These are phyloP conservation scores for Volucella bombylans DNA, from an alignment of 2,888 invertebrate species.

Conservation along the genomic window DNA sequence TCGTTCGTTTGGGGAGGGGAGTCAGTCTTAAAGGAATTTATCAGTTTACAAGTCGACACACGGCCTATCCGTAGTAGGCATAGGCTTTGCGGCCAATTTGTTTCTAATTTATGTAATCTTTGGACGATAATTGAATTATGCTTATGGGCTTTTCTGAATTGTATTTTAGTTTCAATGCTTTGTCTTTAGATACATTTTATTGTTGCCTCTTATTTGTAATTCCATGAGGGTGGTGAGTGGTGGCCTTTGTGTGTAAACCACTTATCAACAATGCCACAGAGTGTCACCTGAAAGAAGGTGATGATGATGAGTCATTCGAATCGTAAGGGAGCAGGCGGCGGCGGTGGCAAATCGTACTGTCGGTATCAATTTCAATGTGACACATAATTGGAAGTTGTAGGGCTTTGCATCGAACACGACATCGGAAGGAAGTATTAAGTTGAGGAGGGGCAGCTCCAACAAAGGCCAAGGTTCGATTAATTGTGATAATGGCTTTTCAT, in stretches of 20 bases:
- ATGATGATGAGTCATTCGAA: slow-evolving; percentile 49
- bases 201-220: slow-evolving; percentile 8
- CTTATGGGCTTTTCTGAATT: slow-evolving; percentile 4
- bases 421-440: slow-evolving; percentile 35
- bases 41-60: too few species aligned
- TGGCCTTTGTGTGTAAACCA: slow-evolving; percentile 53
- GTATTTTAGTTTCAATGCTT: neutral
- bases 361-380: slow-evolving; percentile 44
- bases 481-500: slow-evolving; percentile 13
- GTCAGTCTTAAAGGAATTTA: too few species aligned
- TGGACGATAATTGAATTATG: slow-evolving; percentile 58
- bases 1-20: too few species aligned
- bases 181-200: slow-evolving; percentile 1
- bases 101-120: slow-evolving; percentile 63
- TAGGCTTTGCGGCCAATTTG: slow-evolving; percentile 5
- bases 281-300: slow-evolving; percentile 30
- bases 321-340: neutral
- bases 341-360: neutral
- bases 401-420: slow-evolving; percentile 15
- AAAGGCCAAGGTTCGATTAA: slow-evolving; percentile 1
- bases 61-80: too few species aligned
- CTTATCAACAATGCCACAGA: slow-evolving; percentile 44
- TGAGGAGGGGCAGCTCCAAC: neutral
- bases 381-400: slow-evolving; percentile 43
- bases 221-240: neutral